Base-by-base conservation (phyloP, 1,140 invertebrate genomes). In the Lasaia peninsularis region DNA sequence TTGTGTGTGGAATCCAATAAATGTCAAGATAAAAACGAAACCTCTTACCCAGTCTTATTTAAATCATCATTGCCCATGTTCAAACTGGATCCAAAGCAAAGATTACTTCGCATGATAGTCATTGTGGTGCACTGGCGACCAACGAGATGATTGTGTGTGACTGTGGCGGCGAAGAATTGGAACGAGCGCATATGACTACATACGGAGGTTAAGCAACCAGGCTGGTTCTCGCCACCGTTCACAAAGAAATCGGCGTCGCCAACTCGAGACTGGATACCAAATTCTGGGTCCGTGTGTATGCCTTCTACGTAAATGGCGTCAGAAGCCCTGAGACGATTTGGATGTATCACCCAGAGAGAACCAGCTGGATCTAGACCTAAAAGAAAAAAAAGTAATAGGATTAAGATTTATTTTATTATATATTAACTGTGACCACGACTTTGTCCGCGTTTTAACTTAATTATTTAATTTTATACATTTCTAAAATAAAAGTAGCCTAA, bases 171-270 rank as follows among this genome's bases (percentile, higher is more conserved):
- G 51, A 91, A 94, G 57, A 92, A 91, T 20, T 91, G 73, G 55
- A 91, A 92, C 1, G 93, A 89, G 52, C 93, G 85, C 64, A 88
- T 89, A 58, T 92, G 92, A 37, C 92, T 92, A 65, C 93, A 94
- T 7, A 91, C 78, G 50, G 92, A 71, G 71, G 75, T 69, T 1
- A 65, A 2, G 28, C 90, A 88, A 14, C 90, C 91, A 14, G 90
- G 90, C 32, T 89, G 89, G 20, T 69, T 66, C n/a, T 56, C 64
- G 12, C 94, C 94, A 6, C 94, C 94, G 71, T 96, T 96, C 0
- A 94, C 94, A 77, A 93, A 96, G 89, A 96, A 96, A 78, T 96
- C 95, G 3, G 90, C 91, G 60, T 94, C 91, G 12, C 53, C 69
- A 5, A 80, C n/a, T 61, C 10, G 91, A 93, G 58, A 89, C 80